A percentile compares a stretch with the other conserved stretches of the same genome.
These are phyloP conservation scores for Heliocidaris erythrogramma DNA, from an alignment of 35 echinoderm and acorn worm species.

Conservation along the genomic window DNA sequence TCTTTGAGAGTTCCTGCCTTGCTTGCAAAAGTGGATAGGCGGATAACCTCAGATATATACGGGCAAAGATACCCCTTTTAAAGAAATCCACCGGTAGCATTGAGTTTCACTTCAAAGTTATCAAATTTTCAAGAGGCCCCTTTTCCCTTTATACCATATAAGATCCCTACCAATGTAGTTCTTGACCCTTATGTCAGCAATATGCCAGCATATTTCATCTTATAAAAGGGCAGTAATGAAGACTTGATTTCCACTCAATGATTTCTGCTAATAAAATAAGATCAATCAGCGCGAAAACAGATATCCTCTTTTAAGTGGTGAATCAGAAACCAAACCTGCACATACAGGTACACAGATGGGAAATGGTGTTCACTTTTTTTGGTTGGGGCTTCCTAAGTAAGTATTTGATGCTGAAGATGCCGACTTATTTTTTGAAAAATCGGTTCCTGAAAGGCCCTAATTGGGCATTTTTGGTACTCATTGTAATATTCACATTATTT, in stretches of 20 bases:
- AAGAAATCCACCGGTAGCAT: background rate
- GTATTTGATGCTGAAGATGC: too few species aligned
- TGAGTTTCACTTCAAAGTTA: background rate
- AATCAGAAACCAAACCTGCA: background rate
- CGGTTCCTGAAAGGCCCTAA: too few species aligned
- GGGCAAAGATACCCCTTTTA: background rate
- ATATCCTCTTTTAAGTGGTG: background rate
- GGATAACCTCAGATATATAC: background rate
- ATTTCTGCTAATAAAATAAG: background rate
- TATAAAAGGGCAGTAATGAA: background rate
- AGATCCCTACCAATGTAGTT: background rate
- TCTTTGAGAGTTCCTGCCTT: too few species aligned
- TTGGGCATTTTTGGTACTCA: too few species aligned
- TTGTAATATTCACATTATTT: too few species aligned
- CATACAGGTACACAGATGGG: too few species aligned
- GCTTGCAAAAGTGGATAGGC: too few species aligned
- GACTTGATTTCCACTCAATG: background rate
- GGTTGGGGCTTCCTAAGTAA: too few species aligned
- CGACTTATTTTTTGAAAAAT: too few species aligned
- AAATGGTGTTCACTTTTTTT: too few species aligned
- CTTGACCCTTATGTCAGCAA: background rate
- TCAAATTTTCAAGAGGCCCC: background rate
- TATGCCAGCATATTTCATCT: background rate
- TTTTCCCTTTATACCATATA: background rate
- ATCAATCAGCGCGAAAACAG: background rate